Evolutionary conservation across 2,888 invertebrate species (phyloP).

Genomic region (Oxystoma pomonae): DNA sequence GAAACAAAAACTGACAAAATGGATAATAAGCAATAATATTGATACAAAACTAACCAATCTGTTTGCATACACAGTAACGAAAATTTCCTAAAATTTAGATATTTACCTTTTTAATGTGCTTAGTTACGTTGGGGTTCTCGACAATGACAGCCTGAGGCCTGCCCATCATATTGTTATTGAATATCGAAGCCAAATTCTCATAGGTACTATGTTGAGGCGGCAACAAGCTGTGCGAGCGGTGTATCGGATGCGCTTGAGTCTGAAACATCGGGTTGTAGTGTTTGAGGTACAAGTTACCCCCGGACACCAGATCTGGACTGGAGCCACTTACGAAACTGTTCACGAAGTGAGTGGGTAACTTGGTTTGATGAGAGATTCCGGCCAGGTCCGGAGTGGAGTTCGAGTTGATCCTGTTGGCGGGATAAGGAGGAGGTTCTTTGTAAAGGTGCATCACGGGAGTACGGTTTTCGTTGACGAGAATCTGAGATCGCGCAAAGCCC

Average conservation of each 20-base stretch:
- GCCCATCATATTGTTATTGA: slow-evolving; percentile 46
- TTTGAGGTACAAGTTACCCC: slow-evolving; percentile 58
- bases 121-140: slow-evolving; percentile 56
- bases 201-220: slow-evolving; percentile 62
- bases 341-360: slow-evolving; percentile 41
- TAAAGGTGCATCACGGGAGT: slow-evolving; percentile 61
- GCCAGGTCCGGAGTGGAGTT: slow-evolving; percentile 84
- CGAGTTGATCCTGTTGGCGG: slow-evolving; percentile 70
- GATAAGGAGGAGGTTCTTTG: slow-evolving; percentile 85
- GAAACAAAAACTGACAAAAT: too few relatives aligned
- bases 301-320: slow-evolving; percentile 74
- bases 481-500: slow-evolving; percentile 36
- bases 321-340: slow-evolving; percentile 64
- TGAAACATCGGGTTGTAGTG: slow-evolving; percentile 38
- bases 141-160: slow-evolving; percentile 50
- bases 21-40: too few relatives aligned
- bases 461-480: slow-evolving; percentile 32
- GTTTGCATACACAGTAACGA: too few relatives aligned
- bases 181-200: slow-evolving; percentile 63
- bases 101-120: slow-evolving; percentile 57
- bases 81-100: too few relatives aligned
- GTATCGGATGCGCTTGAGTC: slow-evolving; percentile 38
- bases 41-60: too few relatives aligned
- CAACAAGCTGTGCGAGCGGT: slow-evolving; percentile 45
- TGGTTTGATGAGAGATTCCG: slow-evolving; percentile 57